These are phyloP conservation scores for Ectobius pallidus DNA, from an alignment of 2,888 invertebrate genomes.

Conservation along the genomic window DNA sequence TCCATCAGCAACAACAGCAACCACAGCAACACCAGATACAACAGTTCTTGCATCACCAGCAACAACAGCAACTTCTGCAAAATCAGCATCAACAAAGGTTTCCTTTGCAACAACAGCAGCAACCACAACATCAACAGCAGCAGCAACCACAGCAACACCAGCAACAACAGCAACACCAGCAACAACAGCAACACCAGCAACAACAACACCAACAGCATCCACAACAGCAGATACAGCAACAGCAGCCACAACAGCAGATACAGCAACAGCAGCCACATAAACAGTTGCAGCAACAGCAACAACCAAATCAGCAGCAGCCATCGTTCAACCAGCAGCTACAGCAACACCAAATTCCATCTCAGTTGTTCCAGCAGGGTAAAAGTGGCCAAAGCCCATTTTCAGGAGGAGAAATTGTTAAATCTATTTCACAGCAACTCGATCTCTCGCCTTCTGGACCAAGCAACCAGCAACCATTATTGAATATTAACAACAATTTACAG, in stretches of 20 bases:
- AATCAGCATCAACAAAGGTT: slow-evolving; percentile 22
- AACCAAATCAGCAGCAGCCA: slow-evolving; percentile 39
- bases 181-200: slow-evolving; percentile 45
- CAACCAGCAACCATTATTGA: slow-evolving; percentile 33
- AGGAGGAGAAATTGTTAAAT: slow-evolving; percentile 17
- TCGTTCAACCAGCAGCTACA: slow-evolving; percentile 49
- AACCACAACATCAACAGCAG: slow-evolving; percentile 45
- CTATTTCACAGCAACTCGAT: slow-evolving; percentile 15
- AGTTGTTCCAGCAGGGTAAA: slow-evolving; percentile 25
- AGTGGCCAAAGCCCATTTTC: background rate
- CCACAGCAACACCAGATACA: slow-evolving; percentile 42
- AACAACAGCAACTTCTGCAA: slow-evolving; percentile 39
- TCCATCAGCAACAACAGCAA: slow-evolving; percentile 41
- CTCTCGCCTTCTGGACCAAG: slow-evolving; percentile 18
- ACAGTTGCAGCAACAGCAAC: slow-evolving; percentile 48
- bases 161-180: slow-evolving; percentile 50
- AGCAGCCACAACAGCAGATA: too few relatives aligned
- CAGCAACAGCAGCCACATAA: slow-evolving; percentile 49
- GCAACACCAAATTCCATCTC: slow-evolving; percentile 51
- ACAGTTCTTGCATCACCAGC: slow-evolving; percentile 43
- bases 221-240: slow-evolving; percentile 43
- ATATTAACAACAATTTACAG: background rate
- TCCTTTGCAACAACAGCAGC: slow-evolving; percentile 36
- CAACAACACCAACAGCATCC: slow-evolving; percentile 36
- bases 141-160: slow-evolving; percentile 44